Percentiles rank a stretch among this genome's conserved stretches.
phyloP scores from a whole-genome alignment of 2,797 vertebrate genomes.

The Zenarchopterus dispar region DNA sequence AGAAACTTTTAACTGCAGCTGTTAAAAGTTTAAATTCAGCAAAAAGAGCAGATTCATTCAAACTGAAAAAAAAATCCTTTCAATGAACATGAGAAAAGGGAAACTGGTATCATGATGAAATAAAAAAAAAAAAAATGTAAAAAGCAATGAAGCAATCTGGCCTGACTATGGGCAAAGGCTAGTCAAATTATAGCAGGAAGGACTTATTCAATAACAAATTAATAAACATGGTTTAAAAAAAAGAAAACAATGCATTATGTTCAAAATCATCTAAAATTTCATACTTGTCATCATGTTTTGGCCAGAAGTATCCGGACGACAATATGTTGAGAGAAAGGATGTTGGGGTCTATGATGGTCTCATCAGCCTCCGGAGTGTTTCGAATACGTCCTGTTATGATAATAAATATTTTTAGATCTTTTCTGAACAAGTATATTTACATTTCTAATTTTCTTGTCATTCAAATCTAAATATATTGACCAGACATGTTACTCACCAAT shows the following conservation, averaged over 20 bases:
- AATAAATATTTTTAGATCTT: slow-evolving; percentile 6
- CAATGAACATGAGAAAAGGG: slow-evolving; percentile 21
- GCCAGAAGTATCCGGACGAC: slow-evolving; percentile 90
- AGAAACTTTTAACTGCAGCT: slow-evolving; percentile 54
- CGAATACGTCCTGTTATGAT: slow-evolving; percentile 89
- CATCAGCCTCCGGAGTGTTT: slow-evolving; percentile 95
- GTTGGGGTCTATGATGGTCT: slow-evolving; percentile 97
- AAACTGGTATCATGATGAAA: too few species aligned
- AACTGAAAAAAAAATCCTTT: slow-evolving; percentile 74
- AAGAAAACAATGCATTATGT: background rate
- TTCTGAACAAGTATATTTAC: background rate
- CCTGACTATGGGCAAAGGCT: too few species aligned
- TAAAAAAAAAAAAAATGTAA: background rate
- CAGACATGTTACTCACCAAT: slow-evolving; percentile 86
- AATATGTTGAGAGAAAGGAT: slow-evolving; percentile 98
- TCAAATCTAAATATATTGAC: background rate
- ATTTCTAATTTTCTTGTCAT: background rate
- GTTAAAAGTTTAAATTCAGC: slow-evolving; percentile 50
- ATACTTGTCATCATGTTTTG: slow-evolving; percentile 95
- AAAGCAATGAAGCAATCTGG: too few species aligned
- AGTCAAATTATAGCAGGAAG: too few species aligned
- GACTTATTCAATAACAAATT: background rate
- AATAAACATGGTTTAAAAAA: background rate
- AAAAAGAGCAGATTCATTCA: slow-evolving; percentile 76
- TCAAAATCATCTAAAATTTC: slow-evolving; percentile 13